These are phyloP conservation scores for Acrobasis repandana DNA, from an alignment of 2,888 invertebrate genomes.

Conservation along the genomic window DNA sequence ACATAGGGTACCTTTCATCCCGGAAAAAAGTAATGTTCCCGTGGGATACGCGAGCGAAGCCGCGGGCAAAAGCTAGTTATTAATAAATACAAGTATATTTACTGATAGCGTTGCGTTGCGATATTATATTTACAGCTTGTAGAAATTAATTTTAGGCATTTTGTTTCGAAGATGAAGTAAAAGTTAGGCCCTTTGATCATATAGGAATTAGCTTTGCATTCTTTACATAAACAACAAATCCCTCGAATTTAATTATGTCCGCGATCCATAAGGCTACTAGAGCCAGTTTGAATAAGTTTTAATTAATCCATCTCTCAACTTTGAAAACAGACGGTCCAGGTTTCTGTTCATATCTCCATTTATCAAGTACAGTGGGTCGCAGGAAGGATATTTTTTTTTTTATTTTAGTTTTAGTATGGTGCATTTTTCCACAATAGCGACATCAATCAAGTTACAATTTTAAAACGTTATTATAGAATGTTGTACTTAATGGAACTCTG, in stretches of 20 bases:
- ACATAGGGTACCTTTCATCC: too few species aligned
- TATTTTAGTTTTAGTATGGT: too few species aligned
- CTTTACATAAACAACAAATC: background rate
- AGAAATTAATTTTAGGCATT: too few species aligned
- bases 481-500: background rate
- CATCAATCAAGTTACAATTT: background rate
- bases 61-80: too few species aligned
- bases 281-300: constrained; percentile 12
- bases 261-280: background rate
- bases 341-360: background rate
- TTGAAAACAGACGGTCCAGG: background rate
- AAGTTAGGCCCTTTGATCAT: too few species aligned
- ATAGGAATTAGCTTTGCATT: background rate
- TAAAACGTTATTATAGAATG: background rate
- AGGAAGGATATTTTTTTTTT: too few species aligned
- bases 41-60: too few species aligned
- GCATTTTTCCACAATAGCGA: background rate
- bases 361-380: background rate
- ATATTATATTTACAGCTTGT: too few species aligned
- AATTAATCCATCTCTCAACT: constrained; percentile 23
- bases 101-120: too few species aligned
- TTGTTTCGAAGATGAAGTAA: too few species aligned
- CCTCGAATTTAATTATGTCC: background rate
- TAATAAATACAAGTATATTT: too few species aligned
- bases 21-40: too few species aligned